A percentile compares a stretch with the other conserved stretches of the same genome.
Evolutionary conservation across 2,113 vertebrate genomes (phyloP).

Genomic region (Bos taurus): DNA sequence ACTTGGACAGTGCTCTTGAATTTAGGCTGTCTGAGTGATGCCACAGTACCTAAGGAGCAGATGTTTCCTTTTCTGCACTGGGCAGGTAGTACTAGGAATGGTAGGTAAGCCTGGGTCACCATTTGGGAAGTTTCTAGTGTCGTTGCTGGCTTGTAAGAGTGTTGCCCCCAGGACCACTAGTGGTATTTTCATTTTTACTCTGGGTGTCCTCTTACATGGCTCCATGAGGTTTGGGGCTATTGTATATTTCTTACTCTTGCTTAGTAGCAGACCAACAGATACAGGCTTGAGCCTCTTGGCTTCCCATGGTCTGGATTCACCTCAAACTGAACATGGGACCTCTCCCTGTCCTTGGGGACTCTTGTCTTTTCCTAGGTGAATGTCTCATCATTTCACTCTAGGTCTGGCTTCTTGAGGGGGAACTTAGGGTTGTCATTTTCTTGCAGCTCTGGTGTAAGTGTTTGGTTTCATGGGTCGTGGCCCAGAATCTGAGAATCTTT

Average conservation of each 20-base stretch:
- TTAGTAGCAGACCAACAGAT: neutral
- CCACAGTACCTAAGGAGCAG: neutral
- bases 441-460: neutral
- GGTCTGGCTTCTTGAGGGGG: neutral
- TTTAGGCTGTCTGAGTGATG: conserved; percentile 14
- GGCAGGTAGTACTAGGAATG: neutral
- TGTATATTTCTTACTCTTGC: neutral
- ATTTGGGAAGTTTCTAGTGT: neutral
- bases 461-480: neutral
- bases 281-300: neutral
- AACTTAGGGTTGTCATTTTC: conserved; percentile 34
- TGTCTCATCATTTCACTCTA: conserved; percentile 21
- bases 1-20: neutral
- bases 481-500: neutral
- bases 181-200: conserved; percentile 31
- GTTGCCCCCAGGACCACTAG: neutral
- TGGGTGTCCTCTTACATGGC: neutral
- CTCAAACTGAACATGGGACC: neutral
- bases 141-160: neutral
- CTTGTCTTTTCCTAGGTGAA: neutral
- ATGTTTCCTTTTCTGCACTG: conserved; percentile 19
- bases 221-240: neutral
- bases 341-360: neutral
- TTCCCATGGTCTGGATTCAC: neutral
- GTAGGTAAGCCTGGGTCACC: neutral